phyloP scores from a whole-genome alignment of 2,888 invertebrate species.

The Hanleya hanleyi region DNA sequence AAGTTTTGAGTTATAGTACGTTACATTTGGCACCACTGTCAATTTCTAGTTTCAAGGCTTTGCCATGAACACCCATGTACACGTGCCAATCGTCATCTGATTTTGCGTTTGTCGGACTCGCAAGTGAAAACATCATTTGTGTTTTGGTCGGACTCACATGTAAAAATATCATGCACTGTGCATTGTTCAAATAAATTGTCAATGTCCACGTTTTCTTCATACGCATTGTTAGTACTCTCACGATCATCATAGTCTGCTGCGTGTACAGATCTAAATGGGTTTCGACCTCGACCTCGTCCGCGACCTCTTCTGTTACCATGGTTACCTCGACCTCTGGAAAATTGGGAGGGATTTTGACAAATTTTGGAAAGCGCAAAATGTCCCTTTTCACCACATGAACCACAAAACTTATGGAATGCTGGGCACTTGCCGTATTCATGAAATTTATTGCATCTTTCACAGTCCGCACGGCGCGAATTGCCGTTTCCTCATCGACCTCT shows the following conservation, averaged over 20 bases:
- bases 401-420: constrained; percentile 15
- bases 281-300: no score
- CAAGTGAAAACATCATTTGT: no score
- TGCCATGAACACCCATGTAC: not conserved
- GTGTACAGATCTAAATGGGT: not conserved
- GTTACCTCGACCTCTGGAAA: no score
- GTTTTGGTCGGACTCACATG: not conserved
- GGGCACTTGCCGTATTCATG: constrained; percentile 19
- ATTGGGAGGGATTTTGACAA: no score
- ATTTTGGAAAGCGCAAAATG: no score
- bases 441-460: constrained; percentile 12
- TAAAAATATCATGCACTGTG: constrained; percentile 12
- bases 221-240: not conserved
- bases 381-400: no score
- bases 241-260: not conserved
- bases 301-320: no score
- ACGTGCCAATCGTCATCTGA: constrained; percentile 8
- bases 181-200: constrained; percentile 22
- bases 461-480: not conserved
- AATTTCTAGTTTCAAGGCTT: no score
- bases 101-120: no score
- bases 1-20: constrained; percentile 1
- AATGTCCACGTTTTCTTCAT: constrained; percentile 1
- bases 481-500: no score
- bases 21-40: constrained; percentile 15